Evolutionary conservation across 2,888 invertebrate genomes (phyloP).

Genomic region (Ferdinandea cuprea): DNA sequence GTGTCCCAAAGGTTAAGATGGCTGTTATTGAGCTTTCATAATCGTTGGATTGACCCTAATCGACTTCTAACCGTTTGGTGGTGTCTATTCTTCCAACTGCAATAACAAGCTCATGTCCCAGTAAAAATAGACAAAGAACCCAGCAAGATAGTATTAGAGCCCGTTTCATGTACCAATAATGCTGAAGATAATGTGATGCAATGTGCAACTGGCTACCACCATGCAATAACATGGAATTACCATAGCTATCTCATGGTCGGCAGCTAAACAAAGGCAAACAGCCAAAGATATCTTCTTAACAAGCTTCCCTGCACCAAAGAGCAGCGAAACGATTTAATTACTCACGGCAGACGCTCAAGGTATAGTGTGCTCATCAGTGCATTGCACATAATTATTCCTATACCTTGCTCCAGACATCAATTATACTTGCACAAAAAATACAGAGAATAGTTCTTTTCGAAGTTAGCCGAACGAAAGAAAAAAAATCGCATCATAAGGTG

Average conservation of each 20-base stretch:
- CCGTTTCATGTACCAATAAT: slow-evolving; percentile 21
- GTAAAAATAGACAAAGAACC: background rate
- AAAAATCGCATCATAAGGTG: slow-evolving; percentile 2
- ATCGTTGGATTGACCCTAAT: too few relatives aligned
- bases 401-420: slow-evolving; percentile 29
- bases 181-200: background rate
- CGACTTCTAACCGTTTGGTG: too few relatives aligned
- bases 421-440: slow-evolving; percentile 5
- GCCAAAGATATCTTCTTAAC: slow-evolving; percentile 10
- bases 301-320: background rate
- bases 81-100: background rate
- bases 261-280: background rate
- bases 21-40: too few relatives aligned
- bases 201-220: slow-evolving; percentile 18
- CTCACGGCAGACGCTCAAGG: slow-evolving; percentile 3
- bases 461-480: background rate
- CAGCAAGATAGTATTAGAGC: too few relatives aligned
- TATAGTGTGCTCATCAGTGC: slow-evolving; percentile 36
- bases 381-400: slow-evolving; percentile 34
- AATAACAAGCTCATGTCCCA: background rate
- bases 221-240: slow-evolving; percentile 19
- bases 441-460: slow-evolving; percentile 19
- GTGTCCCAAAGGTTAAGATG: too few relatives aligned
- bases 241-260: slow-evolving; percentile 26
- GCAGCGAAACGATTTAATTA: slow-evolving; percentile 44